These are phyloP conservation scores for Hippocampus abdominalis DNA, from an alignment of 2,113 vertebrate species.

Conservation along the genomic window DNA sequence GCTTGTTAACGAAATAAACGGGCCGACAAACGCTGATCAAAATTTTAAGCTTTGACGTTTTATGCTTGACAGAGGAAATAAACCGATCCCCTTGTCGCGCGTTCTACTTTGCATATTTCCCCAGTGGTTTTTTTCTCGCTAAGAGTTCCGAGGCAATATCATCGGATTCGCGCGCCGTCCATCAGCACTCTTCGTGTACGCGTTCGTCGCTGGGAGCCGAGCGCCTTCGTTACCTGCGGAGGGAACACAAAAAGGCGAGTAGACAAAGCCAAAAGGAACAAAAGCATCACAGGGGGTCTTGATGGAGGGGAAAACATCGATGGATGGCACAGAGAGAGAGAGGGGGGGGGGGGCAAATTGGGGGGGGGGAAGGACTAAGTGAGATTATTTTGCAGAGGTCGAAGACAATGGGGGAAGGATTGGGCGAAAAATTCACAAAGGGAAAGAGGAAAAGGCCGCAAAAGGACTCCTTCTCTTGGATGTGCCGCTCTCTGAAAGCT, in stretches of 20 bases:
- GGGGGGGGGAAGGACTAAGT: constrained; percentile 61
- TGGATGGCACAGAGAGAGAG: constrained; percentile 46
- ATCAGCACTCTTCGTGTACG: constrained; percentile 30
- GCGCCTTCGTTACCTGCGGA: constrained; percentile 56
- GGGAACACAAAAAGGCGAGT: constrained; percentile 57
- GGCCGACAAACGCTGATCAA: constrained; percentile 1
- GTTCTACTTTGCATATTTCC: background rate
- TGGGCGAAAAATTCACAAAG: constrained; percentile 52
- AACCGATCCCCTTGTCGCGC: background rate
- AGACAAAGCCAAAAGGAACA: constrained; percentile 66
- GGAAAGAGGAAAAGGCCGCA: constrained; percentile 38
- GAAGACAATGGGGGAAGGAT: constrained; percentile 61
- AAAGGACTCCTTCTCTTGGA: background rate
- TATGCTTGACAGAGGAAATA: background rate
- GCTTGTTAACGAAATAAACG: background rate
- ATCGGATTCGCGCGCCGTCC: background rate
- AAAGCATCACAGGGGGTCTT: constrained; percentile 61
- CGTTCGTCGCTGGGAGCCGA: constrained; percentile 33
- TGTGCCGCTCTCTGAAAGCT: constrained; percentile 28
- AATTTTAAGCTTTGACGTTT: background rate
- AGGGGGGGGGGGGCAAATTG: constrained; percentile 48
- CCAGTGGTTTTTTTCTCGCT: background rate
- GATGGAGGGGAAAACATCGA: constrained; percentile 67
- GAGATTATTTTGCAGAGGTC: constrained; percentile 67
- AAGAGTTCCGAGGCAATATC: background rate